phyloP scores from a whole-genome alignment of 2,113 vertebrate genomes.

The Leptobrachium ailaonicum region DNA sequence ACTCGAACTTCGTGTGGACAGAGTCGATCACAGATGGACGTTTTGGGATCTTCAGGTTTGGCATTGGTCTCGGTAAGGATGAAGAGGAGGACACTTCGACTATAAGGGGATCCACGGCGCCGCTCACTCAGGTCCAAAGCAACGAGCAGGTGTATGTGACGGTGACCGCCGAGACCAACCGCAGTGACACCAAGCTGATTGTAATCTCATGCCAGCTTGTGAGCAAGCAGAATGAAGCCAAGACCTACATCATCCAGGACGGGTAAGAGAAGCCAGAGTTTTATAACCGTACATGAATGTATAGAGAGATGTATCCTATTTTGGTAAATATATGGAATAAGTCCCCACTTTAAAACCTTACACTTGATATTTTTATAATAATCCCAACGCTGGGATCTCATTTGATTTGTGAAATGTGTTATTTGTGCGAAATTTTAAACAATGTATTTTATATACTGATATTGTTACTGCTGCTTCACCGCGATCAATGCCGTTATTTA shows the following conservation, averaged over 20 bases:
- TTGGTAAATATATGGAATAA: no score
- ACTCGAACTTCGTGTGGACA: constrained; percentile 5
- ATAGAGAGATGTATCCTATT: no score
- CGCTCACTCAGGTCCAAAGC: not conserved
- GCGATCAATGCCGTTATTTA: no score
- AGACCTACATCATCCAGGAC: constrained; percentile 31
- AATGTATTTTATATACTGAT: no score
- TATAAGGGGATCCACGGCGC: not conserved
- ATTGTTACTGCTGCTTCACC: no score
- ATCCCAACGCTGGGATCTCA: no score
- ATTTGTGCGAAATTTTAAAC: no score
- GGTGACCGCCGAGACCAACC: constrained; percentile 31
- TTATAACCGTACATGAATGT: not conserved
- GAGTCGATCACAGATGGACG: not conserved
- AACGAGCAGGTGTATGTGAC: constrained; percentile 38
- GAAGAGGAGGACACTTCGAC: not conserved
- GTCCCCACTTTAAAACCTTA: no score
- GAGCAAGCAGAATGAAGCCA: not conserved
- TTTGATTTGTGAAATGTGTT: no score
- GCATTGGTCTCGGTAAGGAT: constrained; percentile 30
- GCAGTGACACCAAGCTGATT: constrained; percentile 7
- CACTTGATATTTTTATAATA: no score
- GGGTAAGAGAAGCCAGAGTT: constrained; percentile 40
- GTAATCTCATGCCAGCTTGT: constrained; percentile 37
- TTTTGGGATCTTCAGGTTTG: constrained; percentile 46